Conservation (phyloP, 2,113 vertebrate genomes). For the Nematolebias whitei region DNA sequence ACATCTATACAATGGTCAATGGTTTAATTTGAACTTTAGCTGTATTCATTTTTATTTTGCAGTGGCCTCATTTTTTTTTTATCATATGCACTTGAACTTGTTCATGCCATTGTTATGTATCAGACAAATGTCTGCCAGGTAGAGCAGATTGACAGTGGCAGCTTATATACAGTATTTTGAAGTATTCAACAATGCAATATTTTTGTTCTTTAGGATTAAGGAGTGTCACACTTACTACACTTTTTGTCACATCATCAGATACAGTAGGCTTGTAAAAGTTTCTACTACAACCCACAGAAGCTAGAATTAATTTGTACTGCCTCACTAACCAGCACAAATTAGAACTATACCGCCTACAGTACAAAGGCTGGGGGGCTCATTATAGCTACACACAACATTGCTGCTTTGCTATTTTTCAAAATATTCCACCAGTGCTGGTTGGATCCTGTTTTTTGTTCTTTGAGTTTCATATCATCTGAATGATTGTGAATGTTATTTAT, state of each 20-base stretch:
- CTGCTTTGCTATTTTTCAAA: conserved; percentile 33
- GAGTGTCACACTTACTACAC: background rate
- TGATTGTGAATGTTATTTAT: too few relatives aligned
- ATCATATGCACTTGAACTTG: background rate
- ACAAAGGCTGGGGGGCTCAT: conserved; percentile 41
- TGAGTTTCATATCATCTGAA: conserved; percentile 22
- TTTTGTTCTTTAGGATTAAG: background rate
- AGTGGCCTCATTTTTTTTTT: background rate
- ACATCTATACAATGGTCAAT: too few relatives aligned
- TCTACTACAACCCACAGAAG: conserved; percentile 31
- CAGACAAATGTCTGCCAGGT: background rate
- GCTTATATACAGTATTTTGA: too few relatives aligned
- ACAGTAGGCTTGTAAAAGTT: conserved; percentile 16
- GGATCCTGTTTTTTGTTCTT: conserved; percentile 6
- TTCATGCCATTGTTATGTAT: background rate
- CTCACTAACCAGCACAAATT: conserved; percentile 37
- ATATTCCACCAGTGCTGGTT: conserved; percentile 17
- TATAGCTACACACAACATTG: conserved; percentile 16
- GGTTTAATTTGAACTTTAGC: too few relatives aligned
- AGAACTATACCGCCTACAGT: conserved; percentile 1
- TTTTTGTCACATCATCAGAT: conserved; percentile 16
- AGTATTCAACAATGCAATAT: too few relatives aligned
- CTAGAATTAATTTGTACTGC: conserved; percentile 18
- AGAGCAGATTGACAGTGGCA: background rate
- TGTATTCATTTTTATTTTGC: too few relatives aligned